Conservation (phyloP, 2,113 vertebrate genomes). For the Helogale parvula region DNA sequence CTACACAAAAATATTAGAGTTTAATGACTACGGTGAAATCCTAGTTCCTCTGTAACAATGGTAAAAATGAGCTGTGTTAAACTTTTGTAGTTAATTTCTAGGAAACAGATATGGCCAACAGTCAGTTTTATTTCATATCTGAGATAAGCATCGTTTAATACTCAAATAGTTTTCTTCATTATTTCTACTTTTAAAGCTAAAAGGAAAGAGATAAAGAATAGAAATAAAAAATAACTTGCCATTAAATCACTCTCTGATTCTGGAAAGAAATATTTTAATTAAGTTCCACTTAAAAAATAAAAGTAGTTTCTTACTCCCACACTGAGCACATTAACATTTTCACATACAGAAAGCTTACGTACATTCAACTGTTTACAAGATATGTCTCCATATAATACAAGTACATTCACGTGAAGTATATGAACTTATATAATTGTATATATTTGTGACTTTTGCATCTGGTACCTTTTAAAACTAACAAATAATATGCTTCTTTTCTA, state of each 20-base stretch:
- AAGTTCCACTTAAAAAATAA: conserved; percentile 71
- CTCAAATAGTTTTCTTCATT: neutral
- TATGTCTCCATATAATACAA: conserved; percentile 68
- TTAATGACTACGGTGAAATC: neutral
- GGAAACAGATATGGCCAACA: neutral
- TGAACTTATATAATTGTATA: conserved; percentile 68
- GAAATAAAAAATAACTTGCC: conserved; percentile 33
- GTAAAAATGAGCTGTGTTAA: neutral
- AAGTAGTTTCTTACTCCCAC: conserved; percentile 75
- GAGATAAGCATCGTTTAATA: conserved; percentile 18
- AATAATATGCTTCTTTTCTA: conserved; percentile 67
- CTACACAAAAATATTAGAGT: neutral
- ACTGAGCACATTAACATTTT: conserved; percentile 71
- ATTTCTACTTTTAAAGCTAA: conserved; percentile 38
- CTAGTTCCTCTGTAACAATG: neutral
- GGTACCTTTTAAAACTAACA: conserved; percentile 78
- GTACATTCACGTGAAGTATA: conserved; percentile 80
- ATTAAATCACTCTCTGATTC: conserved; percentile 53
- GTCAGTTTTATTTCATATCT: neutral
- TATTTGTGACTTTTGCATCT: conserved; percentile 73
- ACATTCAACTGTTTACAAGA: conserved; percentile 83
- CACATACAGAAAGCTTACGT: conserved; percentile 77
- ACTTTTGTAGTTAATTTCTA: neutral
- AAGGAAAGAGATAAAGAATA: conserved; percentile 16
- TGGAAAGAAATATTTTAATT: conserved; percentile 82